Base-by-base conservation (phyloP, 2,888 invertebrate genomes). In the Seira sanloemensis region DNA sequence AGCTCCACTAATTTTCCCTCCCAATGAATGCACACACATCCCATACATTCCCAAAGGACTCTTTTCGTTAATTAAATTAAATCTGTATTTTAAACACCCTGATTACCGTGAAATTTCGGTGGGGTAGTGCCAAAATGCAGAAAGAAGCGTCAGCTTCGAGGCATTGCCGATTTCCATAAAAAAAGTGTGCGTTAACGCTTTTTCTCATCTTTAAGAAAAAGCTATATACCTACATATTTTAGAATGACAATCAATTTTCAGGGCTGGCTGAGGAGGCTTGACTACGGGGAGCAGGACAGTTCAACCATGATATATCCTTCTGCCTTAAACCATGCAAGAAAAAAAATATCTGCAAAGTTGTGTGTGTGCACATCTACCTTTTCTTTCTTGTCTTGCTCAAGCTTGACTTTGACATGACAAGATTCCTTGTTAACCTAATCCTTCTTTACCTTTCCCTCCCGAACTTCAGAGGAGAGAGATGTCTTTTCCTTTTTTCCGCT, bases 171-270 rank as follows among this genome's bases (percentile, higher is more conserved):
- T 37, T 37, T 37, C 4, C 37, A 37, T 37, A 12, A 37, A n/a
- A n/a, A n/a, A n/a, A n/a, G n/a, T n/a, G n/a, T n/a, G n/a, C n/a
- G n/a, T n/a, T n/a, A n/a, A n/a, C n/a, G n/a, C n/a, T n/a, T n/a
- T n/a, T n/a, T n/a, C n/a, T n/a, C n/a, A n/a, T n/a, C n/a, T n/a
- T n/a, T n/a, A n/a, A n/a, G n/a, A n/a, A n/a, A n/a, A n/a, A n/a
- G n/a, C n/a, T n/a, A n/a, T n/a, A n/a, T n/a, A n/a, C n/a, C 50
- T 50, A 50, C 2, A 7, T 50, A n/a, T 50, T 24, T 27, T 26
- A 5, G 66, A 75, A 65, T 75, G 65, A 75, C 66, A 66, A 46
- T 66, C 46, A 75, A 21, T 66, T 75, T 46, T 75, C 23, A 75
- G 50, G 72, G 72, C 46, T 73, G n/a, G 21, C 62, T 62, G 50